Percentiles rank a stretch among this genome's conserved stretches.
Conservation (phyloP, 1,140 invertebrate genomes). For the Drosophila sp. region DNA sequence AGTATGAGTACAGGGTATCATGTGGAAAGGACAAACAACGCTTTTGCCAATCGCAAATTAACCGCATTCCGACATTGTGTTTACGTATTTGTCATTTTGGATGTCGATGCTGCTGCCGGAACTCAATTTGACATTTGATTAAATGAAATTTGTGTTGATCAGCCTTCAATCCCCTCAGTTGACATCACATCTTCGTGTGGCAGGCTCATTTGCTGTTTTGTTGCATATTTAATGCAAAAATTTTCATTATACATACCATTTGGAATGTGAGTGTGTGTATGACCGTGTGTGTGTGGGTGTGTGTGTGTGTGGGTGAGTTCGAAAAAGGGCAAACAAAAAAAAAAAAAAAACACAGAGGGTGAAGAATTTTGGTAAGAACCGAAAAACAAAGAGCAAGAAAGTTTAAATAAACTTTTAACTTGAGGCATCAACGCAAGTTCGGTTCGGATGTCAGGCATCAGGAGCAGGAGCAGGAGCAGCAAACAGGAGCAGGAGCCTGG, state of each 20-base stretch:
- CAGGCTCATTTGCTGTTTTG: conserved; percentile 64
- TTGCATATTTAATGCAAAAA: conserved; percentile 76
- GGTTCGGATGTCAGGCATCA: conserved; percentile 76
- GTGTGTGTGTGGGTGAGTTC: conserved; percentile 1
- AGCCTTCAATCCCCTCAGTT: conserved; percentile 15
- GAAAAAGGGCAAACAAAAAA: neutral
- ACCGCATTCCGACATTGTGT: conserved; percentile 45
- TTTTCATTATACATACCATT: conserved; percentile 66
- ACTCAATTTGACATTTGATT: conserved; percentile 75
- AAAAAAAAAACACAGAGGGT: conserved; percentile 1
- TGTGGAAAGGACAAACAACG: conserved; percentile 29
- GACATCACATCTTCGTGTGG: conserved; percentile 17
- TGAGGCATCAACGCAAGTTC: conserved; percentile 72
- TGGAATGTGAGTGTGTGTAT: conserved; percentile 1
- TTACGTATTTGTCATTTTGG: conserved; percentile 29
- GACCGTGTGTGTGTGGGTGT: neutral
- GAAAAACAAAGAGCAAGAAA: conserved; percentile 61
- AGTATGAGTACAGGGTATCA: no score
- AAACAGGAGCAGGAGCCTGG: conserved; percentile 26
- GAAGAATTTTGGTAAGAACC: neutral
- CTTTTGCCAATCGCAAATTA: conserved; percentile 36
- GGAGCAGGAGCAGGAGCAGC: conserved; percentile 15
- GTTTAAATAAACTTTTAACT: conserved; percentile 77
- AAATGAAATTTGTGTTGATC: conserved; percentile 60
- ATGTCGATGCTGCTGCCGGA: conserved; percentile 47